Conservation (phyloP, 1,140 invertebrate species). For the Apolygus lucorum region DNA sequence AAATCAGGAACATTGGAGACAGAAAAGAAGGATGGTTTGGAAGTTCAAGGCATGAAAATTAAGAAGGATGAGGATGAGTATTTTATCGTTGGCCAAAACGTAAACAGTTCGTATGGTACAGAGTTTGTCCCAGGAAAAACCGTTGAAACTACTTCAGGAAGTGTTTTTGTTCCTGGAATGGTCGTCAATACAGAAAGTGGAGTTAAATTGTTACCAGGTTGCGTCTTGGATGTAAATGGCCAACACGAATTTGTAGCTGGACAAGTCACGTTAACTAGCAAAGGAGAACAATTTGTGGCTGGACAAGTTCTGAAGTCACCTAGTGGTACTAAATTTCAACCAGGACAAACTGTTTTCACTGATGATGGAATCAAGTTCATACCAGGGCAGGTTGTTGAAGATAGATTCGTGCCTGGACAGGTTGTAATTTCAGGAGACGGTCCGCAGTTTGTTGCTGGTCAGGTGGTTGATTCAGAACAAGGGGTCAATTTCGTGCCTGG, state of each 20-base stretch:
- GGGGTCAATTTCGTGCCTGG: conserved; percentile 50
- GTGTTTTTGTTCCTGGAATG: conserved; percentile 62
- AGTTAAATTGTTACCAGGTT: conserved; percentile 55
- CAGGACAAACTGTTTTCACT: conserved; percentile 60
- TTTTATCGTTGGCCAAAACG: conserved; percentile 55
- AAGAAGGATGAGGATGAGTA: conserved; percentile 56
- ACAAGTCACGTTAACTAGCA: conserved; percentile 53
- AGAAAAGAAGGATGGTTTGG: conserved; percentile 43
- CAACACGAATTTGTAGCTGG: conserved; percentile 55
- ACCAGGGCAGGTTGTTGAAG: conserved; percentile 53
- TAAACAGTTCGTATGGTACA: conserved; percentile 32
- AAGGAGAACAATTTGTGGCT: conserved; percentile 57
- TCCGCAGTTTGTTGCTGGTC: conserved; percentile 48
- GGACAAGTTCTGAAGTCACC: conserved; percentile 42
- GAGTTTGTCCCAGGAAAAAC: conserved; percentile 64
- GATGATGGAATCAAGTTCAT: conserved; percentile 56
- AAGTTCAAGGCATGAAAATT: conserved; percentile 53
- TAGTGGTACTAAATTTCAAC: conserved; percentile 49
- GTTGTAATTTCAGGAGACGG: conserved; percentile 38
- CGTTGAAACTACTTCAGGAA: conserved; percentile 54
- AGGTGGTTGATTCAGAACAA: conserved; percentile 52
- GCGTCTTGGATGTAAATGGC: conserved; percentile 54
- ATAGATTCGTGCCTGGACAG: conserved; percentile 45
- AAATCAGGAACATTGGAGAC: conserved; percentile 46
- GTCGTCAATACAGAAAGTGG: conserved; percentile 58